phyloP scores from a whole-genome alignment of 2,888 invertebrate genomes.

The Congeria kusceri region DNA sequence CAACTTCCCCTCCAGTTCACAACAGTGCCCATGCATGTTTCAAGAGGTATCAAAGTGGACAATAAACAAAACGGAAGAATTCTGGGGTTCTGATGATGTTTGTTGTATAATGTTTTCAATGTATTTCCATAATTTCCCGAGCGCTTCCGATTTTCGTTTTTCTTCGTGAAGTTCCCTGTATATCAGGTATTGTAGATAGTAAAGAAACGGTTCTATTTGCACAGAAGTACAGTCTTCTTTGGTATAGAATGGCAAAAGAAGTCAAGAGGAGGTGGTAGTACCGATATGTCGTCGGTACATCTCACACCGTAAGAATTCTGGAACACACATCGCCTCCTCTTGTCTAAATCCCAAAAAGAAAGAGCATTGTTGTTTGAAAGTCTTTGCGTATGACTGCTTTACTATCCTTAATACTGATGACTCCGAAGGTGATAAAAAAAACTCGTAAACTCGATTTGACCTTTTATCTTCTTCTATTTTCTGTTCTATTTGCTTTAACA shows the following conservation, averaged over 20 bases:
- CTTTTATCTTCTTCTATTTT: too few species aligned
- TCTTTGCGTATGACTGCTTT: too few species aligned
- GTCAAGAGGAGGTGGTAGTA: too few species aligned
- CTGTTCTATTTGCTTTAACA: too few species aligned
- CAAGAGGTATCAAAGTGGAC: neutral
- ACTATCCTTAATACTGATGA: neutral
- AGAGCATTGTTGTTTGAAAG: neutral
- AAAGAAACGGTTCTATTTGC: neutral
- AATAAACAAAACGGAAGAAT: neutral
- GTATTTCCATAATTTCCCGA: neutral
- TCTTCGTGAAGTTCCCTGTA: neutral
- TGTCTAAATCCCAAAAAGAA: neutral
- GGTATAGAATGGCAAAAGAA: too few species aligned
- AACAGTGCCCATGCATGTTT: neutral
- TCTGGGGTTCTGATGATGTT: neutral
- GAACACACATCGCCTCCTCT: neutral
- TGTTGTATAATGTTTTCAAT: neutral
- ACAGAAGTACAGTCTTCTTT: neutral
- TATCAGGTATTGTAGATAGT: slow-evolving; percentile 1
- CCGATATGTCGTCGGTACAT: neutral
- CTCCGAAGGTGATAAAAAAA: neutral
- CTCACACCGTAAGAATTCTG: neutral
- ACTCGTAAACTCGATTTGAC: too few species aligned
- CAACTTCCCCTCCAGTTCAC: neutral
- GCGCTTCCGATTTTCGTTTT: neutral